These are phyloP conservation scores for Indri indri DNA, from an alignment of 2,113 vertebrate species.

Conservation along the genomic window DNA sequence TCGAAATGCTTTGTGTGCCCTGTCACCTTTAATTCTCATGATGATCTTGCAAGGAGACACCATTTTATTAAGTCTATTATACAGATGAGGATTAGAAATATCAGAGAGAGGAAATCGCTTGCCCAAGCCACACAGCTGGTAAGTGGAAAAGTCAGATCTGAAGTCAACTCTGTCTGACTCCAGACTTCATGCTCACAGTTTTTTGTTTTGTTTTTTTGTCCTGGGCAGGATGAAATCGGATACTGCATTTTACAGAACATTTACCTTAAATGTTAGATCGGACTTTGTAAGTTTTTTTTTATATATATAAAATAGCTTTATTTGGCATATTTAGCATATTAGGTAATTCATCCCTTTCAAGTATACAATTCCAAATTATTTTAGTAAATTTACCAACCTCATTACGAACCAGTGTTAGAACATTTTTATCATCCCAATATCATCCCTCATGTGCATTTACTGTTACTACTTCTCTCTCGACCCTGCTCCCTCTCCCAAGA, in stretches of 20 bases:
- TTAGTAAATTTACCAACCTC: neutral
- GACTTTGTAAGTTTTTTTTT: neutral
- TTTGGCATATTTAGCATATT: neutral
- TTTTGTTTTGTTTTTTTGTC: neutral
- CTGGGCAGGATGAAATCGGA: neutral
- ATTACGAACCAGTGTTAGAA: neutral
- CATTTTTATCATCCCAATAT: neutral
- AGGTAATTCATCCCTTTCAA: neutral
- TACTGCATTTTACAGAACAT: neutral
- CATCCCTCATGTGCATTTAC: neutral
- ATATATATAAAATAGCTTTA: too few relatives aligned
- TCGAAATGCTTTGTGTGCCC: neutral
- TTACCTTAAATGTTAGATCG: neutral
- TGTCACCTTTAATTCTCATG: neutral
- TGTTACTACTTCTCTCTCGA: neutral
- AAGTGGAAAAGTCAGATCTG: neutral
- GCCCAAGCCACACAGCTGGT: neutral
- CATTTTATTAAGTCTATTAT: neutral
- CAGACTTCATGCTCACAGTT: neutral
- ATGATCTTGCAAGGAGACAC: neutral
- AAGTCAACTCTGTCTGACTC: neutral
- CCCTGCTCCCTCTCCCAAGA: neutral
- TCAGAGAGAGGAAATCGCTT: neutral
- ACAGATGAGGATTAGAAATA: neutral
- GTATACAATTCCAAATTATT: neutral